phyloP scores from a whole-genome alignment of 2,888 invertebrate genomes.

The Amblyjoppa proteus region DNA sequence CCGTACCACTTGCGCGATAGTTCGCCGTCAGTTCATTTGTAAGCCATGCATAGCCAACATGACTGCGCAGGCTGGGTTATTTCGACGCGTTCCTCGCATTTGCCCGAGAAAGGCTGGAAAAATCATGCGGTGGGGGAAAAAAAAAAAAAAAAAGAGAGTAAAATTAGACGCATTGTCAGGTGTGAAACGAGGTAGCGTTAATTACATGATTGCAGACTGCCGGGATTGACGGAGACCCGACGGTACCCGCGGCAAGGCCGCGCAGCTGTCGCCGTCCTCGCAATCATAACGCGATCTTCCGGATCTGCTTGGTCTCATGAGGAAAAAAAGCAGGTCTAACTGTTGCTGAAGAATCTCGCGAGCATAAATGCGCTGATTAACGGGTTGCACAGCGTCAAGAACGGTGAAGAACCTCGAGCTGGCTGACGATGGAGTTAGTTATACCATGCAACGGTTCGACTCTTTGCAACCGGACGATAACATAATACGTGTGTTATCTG shows the following conservation, averaged over 20 bases:
- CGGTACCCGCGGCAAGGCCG: constrained; percentile 46
- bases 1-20: constrained; percentile 4
- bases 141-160: background rate
- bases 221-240: constrained; percentile 6
- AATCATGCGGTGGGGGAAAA: background rate
- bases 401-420: constrained; percentile 31
- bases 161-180: constrained; percentile 9
- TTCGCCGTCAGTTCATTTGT: constrained; percentile 4
- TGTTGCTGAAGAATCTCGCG: constrained; percentile 12
- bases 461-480: constrained; percentile 24
- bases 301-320: constrained; percentile 8
- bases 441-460: constrained; percentile 28
- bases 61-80: background rate
- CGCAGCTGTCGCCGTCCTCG: constrained; percentile 42
- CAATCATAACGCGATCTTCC: constrained; percentile 44
- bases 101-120: background rate
- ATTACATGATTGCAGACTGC: background rate
- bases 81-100: background rate
- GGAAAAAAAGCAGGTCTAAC: constrained; percentile 41
- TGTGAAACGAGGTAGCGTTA: constrained; percentile 15
- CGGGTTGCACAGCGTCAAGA: constrained; percentile 34
- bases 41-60: background rate
- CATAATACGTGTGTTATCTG: constrained; percentile 18
- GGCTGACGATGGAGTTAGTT: constrained; percentile 22
- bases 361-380: constrained; percentile 35